Percentiles rank a stretch among this genome's conserved stretches.
These are phyloP conservation scores for Heliothis virescens DNA, from an alignment of 1,140 invertebrate species.

Conservation along the genomic window DNA sequence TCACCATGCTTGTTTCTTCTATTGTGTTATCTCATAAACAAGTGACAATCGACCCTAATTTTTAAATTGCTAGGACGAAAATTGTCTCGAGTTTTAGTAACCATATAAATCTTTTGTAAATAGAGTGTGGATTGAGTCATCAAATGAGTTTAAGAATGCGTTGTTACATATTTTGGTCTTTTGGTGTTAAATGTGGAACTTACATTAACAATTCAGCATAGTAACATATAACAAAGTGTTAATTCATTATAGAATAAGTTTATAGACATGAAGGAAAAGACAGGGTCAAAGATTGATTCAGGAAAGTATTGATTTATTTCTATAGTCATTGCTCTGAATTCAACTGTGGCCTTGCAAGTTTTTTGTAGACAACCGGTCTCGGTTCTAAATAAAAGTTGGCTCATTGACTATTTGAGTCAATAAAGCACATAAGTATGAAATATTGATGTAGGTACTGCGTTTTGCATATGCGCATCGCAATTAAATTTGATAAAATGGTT, in stretches of 20 bases:
- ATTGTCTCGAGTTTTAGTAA: not conserved
- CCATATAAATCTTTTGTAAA: not conserved
- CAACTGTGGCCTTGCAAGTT: not conserved
- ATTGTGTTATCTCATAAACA: not conserved
- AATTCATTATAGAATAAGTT: too few species aligned
- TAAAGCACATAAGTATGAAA: conserved; percentile 24
- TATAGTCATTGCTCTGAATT: too few species aligned
- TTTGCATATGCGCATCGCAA: not conserved
- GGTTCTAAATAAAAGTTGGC: conserved; percentile 1
- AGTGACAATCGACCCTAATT: conserved; percentile 11
- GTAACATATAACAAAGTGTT: too few species aligned
- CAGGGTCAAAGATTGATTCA: too few species aligned
- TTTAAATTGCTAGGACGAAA: conserved; percentile 5
- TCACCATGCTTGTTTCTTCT: not conserved
- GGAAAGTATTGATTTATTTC: too few species aligned
- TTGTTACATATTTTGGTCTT: too few species aligned
- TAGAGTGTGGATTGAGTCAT: not conserved
- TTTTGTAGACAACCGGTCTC: not conserved
- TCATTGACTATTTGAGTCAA: conserved; percentile 26
- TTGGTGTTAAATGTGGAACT: too few species aligned
- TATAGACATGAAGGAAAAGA: too few species aligned
- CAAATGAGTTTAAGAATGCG: too few species aligned
- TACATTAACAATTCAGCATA: too few species aligned
- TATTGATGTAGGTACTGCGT: not conserved
- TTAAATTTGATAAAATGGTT: conserved; percentile 13